Conservation (phyloP, 2,888 invertebrate species). For the Dicyrtoma fusca region DNA sequence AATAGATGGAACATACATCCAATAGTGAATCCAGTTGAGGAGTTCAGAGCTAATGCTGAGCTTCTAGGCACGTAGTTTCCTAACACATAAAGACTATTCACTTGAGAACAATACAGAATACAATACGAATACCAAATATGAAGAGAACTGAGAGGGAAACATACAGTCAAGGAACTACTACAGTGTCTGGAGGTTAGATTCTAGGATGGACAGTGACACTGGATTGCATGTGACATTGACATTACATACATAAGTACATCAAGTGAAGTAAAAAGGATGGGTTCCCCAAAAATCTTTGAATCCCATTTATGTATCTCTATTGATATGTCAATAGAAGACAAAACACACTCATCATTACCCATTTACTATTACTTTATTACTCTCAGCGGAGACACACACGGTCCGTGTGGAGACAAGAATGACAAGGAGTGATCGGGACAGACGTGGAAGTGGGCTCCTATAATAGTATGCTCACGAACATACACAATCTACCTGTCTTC, state of each 20-base stretch:
- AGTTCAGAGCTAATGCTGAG: too few relatives aligned
- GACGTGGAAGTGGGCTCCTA: too few relatives aligned
- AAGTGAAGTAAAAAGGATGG: conserved; percentile 17
- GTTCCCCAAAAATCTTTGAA: conserved; percentile 8
- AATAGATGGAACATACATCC: too few relatives aligned
- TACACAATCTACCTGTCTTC: too few relatives aligned
- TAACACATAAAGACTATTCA: too few relatives aligned
- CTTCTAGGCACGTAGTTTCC: too few relatives aligned
- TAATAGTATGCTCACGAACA: too few relatives aligned
- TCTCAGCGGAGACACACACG: too few relatives aligned
- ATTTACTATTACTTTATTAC: background rate
- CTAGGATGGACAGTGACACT: conserved; percentile 2
- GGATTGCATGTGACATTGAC: background rate
- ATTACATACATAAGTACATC: too few relatives aligned
- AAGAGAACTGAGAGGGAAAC: background rate
- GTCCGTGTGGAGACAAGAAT: background rate
- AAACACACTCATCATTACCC: conserved; percentile 14
- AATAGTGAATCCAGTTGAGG: too few relatives aligned
- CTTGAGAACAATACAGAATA: too few relatives aligned
- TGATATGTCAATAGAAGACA: conserved; percentile 15
- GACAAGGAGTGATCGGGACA: background rate
- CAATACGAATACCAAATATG: too few relatives aligned
- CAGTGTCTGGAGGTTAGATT: background rate
- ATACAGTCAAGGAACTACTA: background rate
- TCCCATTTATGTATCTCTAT: conserved; percentile 14